Base-by-base conservation (phyloP, 2,888 invertebrate genomes). In the Tuta absoluta region DNA sequence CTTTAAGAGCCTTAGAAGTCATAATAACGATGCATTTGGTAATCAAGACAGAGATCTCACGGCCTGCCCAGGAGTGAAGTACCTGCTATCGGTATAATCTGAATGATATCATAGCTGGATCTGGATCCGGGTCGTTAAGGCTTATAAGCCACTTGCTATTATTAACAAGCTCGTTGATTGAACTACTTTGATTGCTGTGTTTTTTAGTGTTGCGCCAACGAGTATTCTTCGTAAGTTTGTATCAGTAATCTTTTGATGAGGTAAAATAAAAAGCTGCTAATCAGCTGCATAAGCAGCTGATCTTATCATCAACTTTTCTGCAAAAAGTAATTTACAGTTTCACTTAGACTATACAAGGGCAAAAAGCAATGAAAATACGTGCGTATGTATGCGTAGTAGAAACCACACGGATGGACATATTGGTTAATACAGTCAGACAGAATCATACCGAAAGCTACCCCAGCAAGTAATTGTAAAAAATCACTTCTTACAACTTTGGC, bases 21-120 rank as follows among this genome's bases (percentile, higher is more conserved):
- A n/a, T 63, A 48, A 63, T 17, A 51, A 59, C 37, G 58, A 58
- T 65, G 51, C 48, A 65, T 63, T 11, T 64, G 56, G 63, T 61
- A 49, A 60, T 66, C 57, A 60, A 67, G 64, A 69, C 72, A 72
- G 67, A 57, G 61, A 63, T 71, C 69, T 80, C 81, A 73, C 84
- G 82, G 28, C 28, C 80, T 79, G 75, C 10, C 72, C 76, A 49
- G 71, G 68, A 72, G 72, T 72, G 72, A 71, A 45, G 45, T 45
- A 45, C 75, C 71, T 66, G 63, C 72, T 76, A 81, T 82, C 79
- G 75, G 67, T 72, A 71, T 72, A 77, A 81, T 84, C 79, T 77
- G 74, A 72, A 77, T 85, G 85, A 86, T 84, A 85, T 86, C 81
- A 84, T 78, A 75, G 75, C 72, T 69, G 70, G 71, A 76, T 78